Evolutionary conservation across 2,797 vertebrate genomes (phyloP).

Genomic region (Sternarchorhynchus goeldii): DNA sequence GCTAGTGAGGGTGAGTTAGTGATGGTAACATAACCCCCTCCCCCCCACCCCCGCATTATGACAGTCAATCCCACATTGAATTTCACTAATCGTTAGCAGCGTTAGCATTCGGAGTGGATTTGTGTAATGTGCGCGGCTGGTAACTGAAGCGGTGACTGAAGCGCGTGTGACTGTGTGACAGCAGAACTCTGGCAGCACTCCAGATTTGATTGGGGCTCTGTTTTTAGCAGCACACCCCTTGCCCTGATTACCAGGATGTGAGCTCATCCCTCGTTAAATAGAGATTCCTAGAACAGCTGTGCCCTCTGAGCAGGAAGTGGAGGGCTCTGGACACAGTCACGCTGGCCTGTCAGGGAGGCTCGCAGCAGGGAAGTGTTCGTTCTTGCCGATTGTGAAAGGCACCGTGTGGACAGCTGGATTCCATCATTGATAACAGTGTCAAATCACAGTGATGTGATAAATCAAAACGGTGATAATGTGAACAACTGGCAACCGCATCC

Average conservation of each 20-base stretch:
- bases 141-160: slow-evolving; percentile 7
- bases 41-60: too few species aligned
- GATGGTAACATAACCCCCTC: too few species aligned
- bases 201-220: slow-evolving; percentile 78
- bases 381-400: slow-evolving; percentile 36
- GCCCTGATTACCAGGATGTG: slow-evolving; percentile 83
- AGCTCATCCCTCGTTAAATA: slow-evolving; percentile 85
- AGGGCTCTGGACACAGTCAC: slow-evolving; percentile 52
- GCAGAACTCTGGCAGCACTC: slow-evolving; percentile 68
- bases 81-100: too few species aligned
- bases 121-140: slow-evolving; percentile 12
- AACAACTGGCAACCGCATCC: too few species aligned
- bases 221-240: slow-evolving; percentile 82
- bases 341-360: slow-evolving; percentile 43
- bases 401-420: slow-evolving; percentile 30
- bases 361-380: slow-evolving; percentile 34
- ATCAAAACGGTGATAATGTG: slow-evolving; percentile 6
- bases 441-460: neutral
- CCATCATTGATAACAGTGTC: slow-evolving; percentile 28
- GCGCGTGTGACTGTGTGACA: slow-evolving; percentile 23
- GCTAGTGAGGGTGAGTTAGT: too few species aligned
- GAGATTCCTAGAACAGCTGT: slow-evolving; percentile 72
- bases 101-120: too few species aligned
- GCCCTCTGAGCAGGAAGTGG: slow-evolving; percentile 73
- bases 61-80: too few species aligned